A percentile compares a stretch with the other conserved stretches of the same genome.
These are phyloP conservation scores for Camelus dromedarius DNA, from an alignment of 2,113 vertebrate genomes.

Conservation along the genomic window DNA sequence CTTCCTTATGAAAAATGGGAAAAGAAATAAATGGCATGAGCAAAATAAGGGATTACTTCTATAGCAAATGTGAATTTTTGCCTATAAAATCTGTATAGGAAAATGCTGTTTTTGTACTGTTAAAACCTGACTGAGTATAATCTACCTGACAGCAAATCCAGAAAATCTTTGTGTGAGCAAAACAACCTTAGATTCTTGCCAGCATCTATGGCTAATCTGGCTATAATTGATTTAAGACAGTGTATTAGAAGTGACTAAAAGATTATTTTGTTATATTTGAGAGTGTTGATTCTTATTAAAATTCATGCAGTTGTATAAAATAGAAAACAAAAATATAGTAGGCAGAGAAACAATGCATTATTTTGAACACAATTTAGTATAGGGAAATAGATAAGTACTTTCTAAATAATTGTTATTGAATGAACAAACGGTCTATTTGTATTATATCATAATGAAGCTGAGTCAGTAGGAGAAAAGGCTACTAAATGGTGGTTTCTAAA, in stretches of 20 bases:
- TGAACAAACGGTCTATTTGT: neutral
- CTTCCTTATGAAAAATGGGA: neutral
- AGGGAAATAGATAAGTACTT: neutral
- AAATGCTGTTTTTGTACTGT: neutral
- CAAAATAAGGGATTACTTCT: neutral
- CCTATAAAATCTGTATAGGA: neutral
- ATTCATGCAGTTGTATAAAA: neutral
- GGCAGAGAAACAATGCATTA: neutral
- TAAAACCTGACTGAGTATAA: neutral
- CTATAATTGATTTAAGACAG: neutral
- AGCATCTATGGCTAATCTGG: neutral
- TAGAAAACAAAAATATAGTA: neutral
- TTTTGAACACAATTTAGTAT: neutral
- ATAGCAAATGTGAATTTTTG: neutral
- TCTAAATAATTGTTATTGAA: neutral
- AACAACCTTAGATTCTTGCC: neutral
- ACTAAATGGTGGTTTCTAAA: neutral
- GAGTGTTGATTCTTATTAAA: neutral
- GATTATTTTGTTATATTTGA: constrained; percentile 15
- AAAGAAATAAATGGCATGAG: neutral
- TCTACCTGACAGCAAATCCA: neutral
- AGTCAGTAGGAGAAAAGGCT: neutral
- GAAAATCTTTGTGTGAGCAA: neutral
- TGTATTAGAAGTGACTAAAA: neutral
- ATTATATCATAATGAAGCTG: neutral